Evolutionary conservation across 2,113 vertebrate genomes (phyloP), one percentile per base, ranked within the genome.

Genomic region (Marcusenius ussheri): DNA sequence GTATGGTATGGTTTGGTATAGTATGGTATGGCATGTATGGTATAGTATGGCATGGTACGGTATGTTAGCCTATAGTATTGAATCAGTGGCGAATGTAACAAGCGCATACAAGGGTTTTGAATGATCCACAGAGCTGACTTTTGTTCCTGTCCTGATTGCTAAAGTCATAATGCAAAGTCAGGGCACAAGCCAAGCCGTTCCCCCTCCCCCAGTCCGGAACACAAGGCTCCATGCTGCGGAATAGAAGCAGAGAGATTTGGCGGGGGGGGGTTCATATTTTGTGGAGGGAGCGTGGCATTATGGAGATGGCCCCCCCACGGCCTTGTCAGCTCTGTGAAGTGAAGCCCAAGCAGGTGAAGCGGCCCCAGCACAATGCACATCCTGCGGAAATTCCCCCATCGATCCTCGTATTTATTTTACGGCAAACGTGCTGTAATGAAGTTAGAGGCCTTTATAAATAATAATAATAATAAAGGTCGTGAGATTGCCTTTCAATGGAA

Each of bases 331-430:
- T 53, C n/a, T 46, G 19, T 66, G 35, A 46, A 62, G 87, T 45
- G n/a, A 31, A n/a, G 89, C 92, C 86, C 77, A 90, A 88, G 88
- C 92, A 92, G 92, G 91, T 89, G 92, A 92, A 91, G 88, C 87
- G 0, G 49, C 88, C 88, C 19, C 94, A 91, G 89, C 94, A 93
- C 94, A 93, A 96, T 95, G 94, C 93, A 93, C 92, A 92, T 93
- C 95, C 95, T 94, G 93, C 93, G 94, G 95, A 95, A 94, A 95
- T 95, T 94, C 93, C 94, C 93, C 94, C 94, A 96, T 96, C 94
- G 93, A 95, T 96, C 94, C 94, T 92, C 92, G 92, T 91, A 93
- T 95, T 94, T 91, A 92, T 94, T 94, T 92, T 93, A 92, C 93
- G 91, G 93, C 93, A 89, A 91, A 47, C 88, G 93, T 80, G 42